These are phyloP conservation scores for Dichetophora obliterata DNA, from an alignment of 2,888 invertebrate species.

Conservation along the genomic window DNA sequence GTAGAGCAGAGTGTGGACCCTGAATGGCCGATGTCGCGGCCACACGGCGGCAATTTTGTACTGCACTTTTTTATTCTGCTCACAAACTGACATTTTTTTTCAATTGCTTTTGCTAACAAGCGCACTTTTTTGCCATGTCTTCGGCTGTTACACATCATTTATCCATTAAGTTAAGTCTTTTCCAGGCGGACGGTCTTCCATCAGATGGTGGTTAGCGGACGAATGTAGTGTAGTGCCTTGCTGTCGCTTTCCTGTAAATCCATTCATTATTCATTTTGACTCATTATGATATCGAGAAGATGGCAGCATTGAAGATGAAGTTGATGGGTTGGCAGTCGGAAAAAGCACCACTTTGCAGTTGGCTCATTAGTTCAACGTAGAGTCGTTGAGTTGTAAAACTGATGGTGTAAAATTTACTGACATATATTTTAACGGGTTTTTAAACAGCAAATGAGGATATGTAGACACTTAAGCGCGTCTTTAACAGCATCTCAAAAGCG, in stretches of 20 bases:
- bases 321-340: neutral
- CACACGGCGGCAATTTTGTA: neutral
- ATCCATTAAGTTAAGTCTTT: slow-evolving; percentile 12
- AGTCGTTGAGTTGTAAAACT: neutral
- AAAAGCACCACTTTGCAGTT: neutral
- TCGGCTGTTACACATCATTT: slow-evolving; percentile 33
- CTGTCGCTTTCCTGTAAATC: neutral
- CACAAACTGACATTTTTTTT: slow-evolving; percentile 28
- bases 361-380: neutral
- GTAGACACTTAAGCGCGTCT: neutral
- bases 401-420: neutral
- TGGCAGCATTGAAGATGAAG: neutral
- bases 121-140: slow-evolving; percentile 11
- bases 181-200: neutral
- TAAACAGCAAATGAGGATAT: neutral
- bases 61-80: neutral
- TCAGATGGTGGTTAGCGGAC: neutral
- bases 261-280: slow-evolving; percentile 11
- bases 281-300: neutral
- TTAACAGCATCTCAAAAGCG: neutral
- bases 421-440: no score
- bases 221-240: neutral
- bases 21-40: neutral
- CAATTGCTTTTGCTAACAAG: slow-evolving; percentile 28
- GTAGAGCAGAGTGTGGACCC: slow-evolving; percentile 2